Evolutionary conservation across 2,888 invertebrate species (phyloP).

Genomic region (Chirona hameri): DNA sequence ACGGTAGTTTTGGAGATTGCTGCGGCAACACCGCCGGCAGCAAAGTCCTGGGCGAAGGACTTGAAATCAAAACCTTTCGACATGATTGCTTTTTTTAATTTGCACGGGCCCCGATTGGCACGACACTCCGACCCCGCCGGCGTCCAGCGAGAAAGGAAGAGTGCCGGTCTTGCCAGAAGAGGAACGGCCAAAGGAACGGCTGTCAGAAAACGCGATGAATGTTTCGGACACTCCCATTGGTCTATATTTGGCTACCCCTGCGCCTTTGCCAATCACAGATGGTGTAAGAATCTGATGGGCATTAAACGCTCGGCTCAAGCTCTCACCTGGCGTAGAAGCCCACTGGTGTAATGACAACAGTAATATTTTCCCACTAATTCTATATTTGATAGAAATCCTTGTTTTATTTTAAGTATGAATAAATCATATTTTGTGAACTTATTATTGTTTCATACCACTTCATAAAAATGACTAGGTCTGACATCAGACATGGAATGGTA

Average conservation of each 20-base stretch:
- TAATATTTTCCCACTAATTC: too few species aligned
- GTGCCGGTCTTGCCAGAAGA: background rate
- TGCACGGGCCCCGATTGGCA: too few species aligned
- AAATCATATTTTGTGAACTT: too few species aligned
- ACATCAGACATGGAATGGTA: too few species aligned
- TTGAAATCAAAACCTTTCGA: constrained; percentile 61
- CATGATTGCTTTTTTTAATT: background rate
- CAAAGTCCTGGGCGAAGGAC: constrained; percentile 82
- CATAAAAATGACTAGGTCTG: too few species aligned
- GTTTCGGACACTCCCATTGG: background rate
- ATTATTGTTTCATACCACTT: too few species aligned
- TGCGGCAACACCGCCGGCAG: constrained; percentile 87
- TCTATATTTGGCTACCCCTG: too few species aligned
- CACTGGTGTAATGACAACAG: too few species aligned
- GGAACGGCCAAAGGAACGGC: background rate
- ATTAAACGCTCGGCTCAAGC: background rate
- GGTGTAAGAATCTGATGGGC: background rate
- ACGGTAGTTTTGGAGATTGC: constrained; percentile 91
- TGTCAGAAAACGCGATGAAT: background rate
- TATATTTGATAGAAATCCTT: too few species aligned
- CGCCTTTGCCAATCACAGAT: background rate
- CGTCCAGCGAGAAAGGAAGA: background rate
- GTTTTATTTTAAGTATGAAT: too few species aligned
- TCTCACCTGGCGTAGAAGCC: too few species aligned
- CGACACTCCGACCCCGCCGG: background rate